Conservation (phyloP, 2,797 vertebrate genomes). For the Muscicapa striata region DNA sequence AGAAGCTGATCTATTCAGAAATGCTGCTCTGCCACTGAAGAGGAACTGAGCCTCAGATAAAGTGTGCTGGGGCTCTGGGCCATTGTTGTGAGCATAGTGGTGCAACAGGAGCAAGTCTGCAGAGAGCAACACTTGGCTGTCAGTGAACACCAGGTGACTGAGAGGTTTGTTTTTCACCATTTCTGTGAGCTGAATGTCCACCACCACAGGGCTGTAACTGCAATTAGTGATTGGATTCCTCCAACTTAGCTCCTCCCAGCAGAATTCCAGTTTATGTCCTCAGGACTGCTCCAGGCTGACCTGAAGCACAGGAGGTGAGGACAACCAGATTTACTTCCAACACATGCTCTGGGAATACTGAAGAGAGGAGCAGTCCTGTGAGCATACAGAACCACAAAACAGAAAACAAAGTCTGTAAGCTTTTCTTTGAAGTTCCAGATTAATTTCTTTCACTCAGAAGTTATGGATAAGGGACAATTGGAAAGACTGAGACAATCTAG, state of each 20-base stretch:
- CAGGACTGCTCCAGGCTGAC: neutral
- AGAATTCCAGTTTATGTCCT: neutral
- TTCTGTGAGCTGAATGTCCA: neutral
- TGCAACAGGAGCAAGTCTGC: neutral
- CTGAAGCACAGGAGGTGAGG: neutral
- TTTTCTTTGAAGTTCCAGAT: neutral
- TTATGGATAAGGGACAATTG: neutral
- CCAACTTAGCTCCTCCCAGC: neutral
- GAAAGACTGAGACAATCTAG: neutral
- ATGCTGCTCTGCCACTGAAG: neutral
- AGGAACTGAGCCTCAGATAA: neutral
- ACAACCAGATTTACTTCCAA: neutral
- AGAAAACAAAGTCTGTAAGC: neutral
- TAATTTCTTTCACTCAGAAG: neutral
- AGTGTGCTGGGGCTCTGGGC: neutral
- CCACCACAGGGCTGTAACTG: neutral
- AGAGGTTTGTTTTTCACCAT: neutral
- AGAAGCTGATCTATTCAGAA: neutral
- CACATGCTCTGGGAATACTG: fast-evolving
- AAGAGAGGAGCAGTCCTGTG: neutral
- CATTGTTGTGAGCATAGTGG: fast-evolving
- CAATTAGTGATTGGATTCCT: neutral
- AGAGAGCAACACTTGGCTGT: neutral
- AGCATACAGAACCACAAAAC: neutral
- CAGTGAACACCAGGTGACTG: neutral